Evolutionary conservation across 2,888 invertebrate genomes (phyloP).

Genomic region (Aleiodes testaceus): DNA sequence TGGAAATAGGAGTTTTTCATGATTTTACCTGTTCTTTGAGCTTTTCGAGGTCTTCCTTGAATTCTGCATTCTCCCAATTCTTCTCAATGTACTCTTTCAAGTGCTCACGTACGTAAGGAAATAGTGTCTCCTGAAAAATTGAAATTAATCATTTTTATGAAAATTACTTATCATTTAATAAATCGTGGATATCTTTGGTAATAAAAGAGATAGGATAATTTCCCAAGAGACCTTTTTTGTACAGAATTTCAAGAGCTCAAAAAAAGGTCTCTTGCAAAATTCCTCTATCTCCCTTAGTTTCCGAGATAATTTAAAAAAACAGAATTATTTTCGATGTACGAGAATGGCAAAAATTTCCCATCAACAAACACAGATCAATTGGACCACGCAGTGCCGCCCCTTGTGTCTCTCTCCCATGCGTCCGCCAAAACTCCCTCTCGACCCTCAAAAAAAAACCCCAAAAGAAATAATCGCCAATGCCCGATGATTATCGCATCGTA

Average conservation of each 20-base stretch:
- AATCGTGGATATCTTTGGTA: neutral
- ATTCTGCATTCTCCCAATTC: constrained; percentile 82
- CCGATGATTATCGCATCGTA: neutral
- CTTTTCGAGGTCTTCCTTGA: constrained; percentile 79
- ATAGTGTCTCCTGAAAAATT: constrained; percentile 80
- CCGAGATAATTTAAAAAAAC: neutral
- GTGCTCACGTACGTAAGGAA: constrained; percentile 85
- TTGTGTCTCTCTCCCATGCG: neutral
- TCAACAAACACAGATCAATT: constrained; percentile 21
- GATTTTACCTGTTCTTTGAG: constrained; percentile 77
- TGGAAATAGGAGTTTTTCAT: neutral
- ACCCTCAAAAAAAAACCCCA: neutral
- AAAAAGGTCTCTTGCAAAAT: too few relatives aligned
- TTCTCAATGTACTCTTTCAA: constrained; percentile 81
- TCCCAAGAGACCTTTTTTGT: too few relatives aligned
- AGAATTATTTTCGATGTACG: too few relatives aligned
- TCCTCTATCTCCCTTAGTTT: too few relatives aligned
- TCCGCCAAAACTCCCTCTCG: neutral
- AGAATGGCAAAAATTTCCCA: neutral
- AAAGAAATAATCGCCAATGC: neutral
- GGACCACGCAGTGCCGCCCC: neutral
- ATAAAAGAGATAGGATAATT: too few relatives aligned
- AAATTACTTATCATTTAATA: too few relatives aligned
- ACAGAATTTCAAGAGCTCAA: too few relatives aligned
- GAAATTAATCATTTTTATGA: neutral